Evolutionary conservation across 1,140 invertebrate species (phyloP).

Genomic region (Drosophila fuyamai): DNA sequence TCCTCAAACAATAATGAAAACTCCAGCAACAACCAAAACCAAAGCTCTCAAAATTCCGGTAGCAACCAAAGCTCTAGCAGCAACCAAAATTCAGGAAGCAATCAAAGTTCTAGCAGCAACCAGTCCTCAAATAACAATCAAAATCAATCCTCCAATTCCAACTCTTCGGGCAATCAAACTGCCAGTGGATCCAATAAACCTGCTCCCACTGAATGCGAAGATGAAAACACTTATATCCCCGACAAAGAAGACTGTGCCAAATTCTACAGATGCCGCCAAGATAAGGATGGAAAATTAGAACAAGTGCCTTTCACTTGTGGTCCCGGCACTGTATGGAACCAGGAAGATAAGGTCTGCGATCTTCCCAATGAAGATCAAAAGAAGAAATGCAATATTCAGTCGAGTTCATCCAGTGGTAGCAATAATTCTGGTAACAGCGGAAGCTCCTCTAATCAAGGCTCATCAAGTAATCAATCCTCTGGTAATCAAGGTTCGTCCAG

Average conservation of each 20-base stretch:
- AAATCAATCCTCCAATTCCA: constrained; percentile 39
- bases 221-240: constrained; percentile 80
- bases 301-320: constrained; percentile 88
- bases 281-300: constrained; percentile 85
- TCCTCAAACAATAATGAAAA: constrained; percentile 31
- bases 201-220: constrained; percentile 85
- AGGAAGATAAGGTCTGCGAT: constrained; percentile 84
- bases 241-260: constrained; percentile 85
- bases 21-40: constrained; percentile 32
- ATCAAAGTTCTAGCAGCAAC: constrained; percentile 39
- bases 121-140: constrained; percentile 38
- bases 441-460: constrained; percentile 37
- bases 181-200: constrained; percentile 44
- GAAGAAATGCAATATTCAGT: constrained; percentile 86
- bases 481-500: constrained; percentile 19
- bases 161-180: constrained; percentile 37
- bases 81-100: constrained; percentile 36
- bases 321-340: constrained; percentile 87
- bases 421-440: constrained; percentile 40
- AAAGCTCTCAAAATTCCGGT: constrained; percentile 29
- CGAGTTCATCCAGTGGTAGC: constrained; percentile 42
- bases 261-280: constrained; percentile 89
- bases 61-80: constrained; percentile 18
- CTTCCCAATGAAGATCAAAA: constrained; percentile 86
- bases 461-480: constrained; percentile 22